Evolutionary conservation across 2,797 vertebrate species (phyloP).

Genomic region (Notolepis coatsorum): DNA sequence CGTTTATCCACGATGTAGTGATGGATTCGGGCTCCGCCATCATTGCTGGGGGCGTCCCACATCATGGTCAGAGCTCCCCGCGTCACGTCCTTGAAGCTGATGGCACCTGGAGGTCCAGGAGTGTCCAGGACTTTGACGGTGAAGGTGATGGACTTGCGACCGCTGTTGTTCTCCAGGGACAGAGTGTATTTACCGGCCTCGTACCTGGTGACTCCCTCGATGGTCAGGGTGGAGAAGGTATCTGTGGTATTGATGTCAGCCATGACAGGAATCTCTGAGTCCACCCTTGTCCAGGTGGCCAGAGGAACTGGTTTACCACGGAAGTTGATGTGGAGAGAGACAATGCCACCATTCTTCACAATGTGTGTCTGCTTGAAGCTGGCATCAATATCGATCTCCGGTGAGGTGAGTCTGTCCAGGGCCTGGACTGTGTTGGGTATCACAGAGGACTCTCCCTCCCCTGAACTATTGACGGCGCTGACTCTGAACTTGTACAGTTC

Average conservation of each 20-base stretch:
- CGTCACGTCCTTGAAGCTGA: conserved; percentile 96
- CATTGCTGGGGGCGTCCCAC: conserved; percentile 95
- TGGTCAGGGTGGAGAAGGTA: conserved; percentile 90
- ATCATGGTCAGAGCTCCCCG: conserved; percentile 92
- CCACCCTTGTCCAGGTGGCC: conserved; percentile 91
- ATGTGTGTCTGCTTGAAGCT: conserved; percentile 98
- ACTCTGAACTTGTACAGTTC: conserved; percentile 98
- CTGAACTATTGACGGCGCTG: conserved; percentile 93
- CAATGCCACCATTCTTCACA: conserved; percentile 92
- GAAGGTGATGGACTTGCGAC: conserved; percentile 94
- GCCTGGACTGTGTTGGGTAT: conserved; percentile 88
- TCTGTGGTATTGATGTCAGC: conserved; percentile 93
- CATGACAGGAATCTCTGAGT: conserved; percentile 90
- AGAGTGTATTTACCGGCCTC: conserved; percentile 97
- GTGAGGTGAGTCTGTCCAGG: conserved; percentile 91
- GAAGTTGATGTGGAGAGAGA: conserved; percentile 91
- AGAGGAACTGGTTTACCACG: conserved; percentile 92
- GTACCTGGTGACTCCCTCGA: conserved; percentile 95
- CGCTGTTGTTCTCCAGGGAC: conserved; percentile 95
- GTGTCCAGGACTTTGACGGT: conserved; percentile 96
- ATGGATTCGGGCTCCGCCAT: conserved; percentile 93
- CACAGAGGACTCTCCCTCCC: conserved; percentile 92
- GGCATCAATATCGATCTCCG: conserved; percentile 95
- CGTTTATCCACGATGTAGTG: conserved; percentile 95
- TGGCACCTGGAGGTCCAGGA: conserved; percentile 93